These are phyloP conservation scores for Conger conger DNA, from an alignment of 2,113 vertebrate genomes.

Conservation along the genomic window DNA sequence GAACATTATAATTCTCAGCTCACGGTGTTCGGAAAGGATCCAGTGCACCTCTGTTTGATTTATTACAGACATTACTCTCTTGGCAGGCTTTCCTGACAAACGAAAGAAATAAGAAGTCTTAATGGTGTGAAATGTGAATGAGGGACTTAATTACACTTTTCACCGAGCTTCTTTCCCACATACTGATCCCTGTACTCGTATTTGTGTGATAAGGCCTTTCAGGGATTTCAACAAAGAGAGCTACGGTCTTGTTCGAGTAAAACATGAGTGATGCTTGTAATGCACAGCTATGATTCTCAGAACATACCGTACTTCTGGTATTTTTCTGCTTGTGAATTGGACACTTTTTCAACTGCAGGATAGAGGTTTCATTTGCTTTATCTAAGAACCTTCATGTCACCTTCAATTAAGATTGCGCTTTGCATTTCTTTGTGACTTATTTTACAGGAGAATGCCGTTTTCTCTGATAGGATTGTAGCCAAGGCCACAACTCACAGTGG, in stretches of 20 bases:
- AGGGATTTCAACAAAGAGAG: neutral
- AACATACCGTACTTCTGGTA: too few species aligned
- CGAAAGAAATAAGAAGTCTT: neutral
- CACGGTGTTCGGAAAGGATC: neutral
- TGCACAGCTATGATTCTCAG: neutral
- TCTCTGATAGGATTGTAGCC: neutral
- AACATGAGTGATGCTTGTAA: neutral
- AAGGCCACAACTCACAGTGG: constrained; percentile 16
- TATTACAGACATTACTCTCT: neutral
- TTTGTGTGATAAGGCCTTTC: neutral
- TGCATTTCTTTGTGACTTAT: neutral
- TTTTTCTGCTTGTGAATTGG: too few species aligned
- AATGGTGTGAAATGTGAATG: neutral
- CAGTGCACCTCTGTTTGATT: neutral
- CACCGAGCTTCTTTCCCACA: neutral
- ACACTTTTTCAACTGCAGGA: too few species aligned
- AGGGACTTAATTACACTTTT: neutral
- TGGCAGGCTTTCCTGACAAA: neutral
- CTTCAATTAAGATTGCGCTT: too few species aligned
- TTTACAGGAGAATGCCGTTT: neutral
- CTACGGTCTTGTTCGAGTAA: neutral
- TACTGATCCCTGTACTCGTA: neutral
- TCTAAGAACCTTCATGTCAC: too few species aligned
- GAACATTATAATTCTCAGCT: too few species aligned
- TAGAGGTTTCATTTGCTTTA: too few species aligned